Conservation (phyloP, 2,888 invertebrate genomes). For the Harpalus rubripes region DNA sequence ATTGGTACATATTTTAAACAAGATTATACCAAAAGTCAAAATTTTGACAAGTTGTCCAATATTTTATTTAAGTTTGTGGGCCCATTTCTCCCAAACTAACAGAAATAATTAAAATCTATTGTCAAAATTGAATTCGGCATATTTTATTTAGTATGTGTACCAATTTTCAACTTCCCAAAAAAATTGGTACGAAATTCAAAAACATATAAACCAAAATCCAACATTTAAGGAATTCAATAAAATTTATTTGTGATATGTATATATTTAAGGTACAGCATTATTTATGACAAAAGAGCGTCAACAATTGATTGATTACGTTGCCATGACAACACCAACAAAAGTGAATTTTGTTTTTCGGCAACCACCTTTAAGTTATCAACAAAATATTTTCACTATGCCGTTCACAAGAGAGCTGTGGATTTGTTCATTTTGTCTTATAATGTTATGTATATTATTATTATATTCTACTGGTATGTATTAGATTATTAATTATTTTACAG, state of each 20-base stretch:
- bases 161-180: not conserved
- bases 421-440: constrained; percentile 78
- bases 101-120: not conserved
- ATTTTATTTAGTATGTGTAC: not conserved
- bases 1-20: not conserved
- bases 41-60: not conserved
- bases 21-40: not conserved
- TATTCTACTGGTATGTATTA: constrained; percentile 76
- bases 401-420: constrained; percentile 82
- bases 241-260: not conserved
- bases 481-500: too few species aligned
- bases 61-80: too few species aligned
- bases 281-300: constrained; percentile 71
- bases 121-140: not conserved
- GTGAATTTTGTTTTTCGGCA: constrained; percentile 81
- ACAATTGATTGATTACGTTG: constrained; percentile 77
- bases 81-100: not conserved
- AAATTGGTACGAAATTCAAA: not conserved
- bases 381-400: constrained; percentile 82
- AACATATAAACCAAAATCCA: not conserved
- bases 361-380: constrained; percentile 81
- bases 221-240: too few species aligned
- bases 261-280: constrained; percentile 72
- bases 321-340: constrained; percentile 78
- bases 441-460: constrained; percentile 77